These are phyloP conservation scores for Eolophus roseicapilla DNA, from an alignment of 2,113 vertebrate species.

Conservation along the genomic window DNA sequence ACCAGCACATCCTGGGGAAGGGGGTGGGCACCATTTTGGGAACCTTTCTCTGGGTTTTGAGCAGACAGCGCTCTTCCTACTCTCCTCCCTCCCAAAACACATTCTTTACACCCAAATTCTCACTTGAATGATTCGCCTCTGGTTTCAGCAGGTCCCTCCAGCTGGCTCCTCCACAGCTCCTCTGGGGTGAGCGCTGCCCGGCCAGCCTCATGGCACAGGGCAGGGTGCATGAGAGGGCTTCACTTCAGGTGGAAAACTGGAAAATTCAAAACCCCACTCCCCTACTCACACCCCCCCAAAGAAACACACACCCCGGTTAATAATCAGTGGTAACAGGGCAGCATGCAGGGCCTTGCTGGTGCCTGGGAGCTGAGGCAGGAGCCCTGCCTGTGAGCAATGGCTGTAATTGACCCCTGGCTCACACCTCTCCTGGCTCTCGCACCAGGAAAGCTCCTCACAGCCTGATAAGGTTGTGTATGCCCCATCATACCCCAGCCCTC, in stretches of 20 bases:
- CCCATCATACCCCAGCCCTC: rapidly evolving
- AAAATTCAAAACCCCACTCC: not conserved
- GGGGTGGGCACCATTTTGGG: not conserved
- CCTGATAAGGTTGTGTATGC: not conserved
- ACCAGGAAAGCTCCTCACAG: rapidly evolving
- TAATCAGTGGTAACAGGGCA: not conserved
- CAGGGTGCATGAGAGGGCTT: not conserved
- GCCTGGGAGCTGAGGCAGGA: not conserved
- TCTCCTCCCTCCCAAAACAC: not conserved
- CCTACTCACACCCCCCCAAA: not conserved
- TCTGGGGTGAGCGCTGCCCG: rapidly evolving
- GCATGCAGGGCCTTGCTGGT: not conserved
- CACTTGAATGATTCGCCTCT: not conserved
- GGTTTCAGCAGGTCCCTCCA: not conserved
- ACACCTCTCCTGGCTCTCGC: rapidly evolving
- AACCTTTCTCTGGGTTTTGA: not conserved
- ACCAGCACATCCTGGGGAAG: not conserved
- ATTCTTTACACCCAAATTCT: not conserved
- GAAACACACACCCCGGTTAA: rapidly evolving
- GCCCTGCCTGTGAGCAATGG: not conserved
- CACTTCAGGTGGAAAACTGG: not conserved
- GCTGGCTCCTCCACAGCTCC: not conserved
- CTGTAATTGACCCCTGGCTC: rapidly evolving
- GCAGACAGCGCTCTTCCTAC: not conserved
- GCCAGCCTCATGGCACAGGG: not conserved